Conservation (phyloP, 2,797 vertebrate species). For the Lagodon rhomboides region DNA sequence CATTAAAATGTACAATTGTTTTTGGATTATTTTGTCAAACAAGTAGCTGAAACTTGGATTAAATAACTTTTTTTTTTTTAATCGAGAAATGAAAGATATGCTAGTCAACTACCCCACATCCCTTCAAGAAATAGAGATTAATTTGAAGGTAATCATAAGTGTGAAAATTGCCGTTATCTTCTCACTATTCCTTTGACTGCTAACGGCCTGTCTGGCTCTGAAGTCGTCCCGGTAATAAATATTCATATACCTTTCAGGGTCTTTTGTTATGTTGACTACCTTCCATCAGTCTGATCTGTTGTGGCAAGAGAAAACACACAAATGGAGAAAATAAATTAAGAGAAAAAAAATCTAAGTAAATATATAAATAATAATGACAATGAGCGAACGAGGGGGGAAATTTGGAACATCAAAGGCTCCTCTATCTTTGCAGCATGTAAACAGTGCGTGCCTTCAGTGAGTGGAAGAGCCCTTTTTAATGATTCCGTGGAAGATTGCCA, state of each 20-base stretch:
- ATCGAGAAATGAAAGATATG: conserved; percentile 73
- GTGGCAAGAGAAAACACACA: conserved; percentile 73
- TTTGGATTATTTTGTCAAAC: conserved; percentile 73
- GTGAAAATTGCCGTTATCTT: conserved; percentile 85
- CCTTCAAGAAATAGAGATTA: conserved; percentile 83
- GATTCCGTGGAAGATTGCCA: conserved; percentile 90
- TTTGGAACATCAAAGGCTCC: conserved; percentile 86
- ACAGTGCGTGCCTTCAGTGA: conserved; percentile 84
- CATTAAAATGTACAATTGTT: conserved; percentile 63
- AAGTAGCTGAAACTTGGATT: conserved; percentile 71
- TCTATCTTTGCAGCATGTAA: conserved; percentile 86
- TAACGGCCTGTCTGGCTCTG: conserved; percentile 80
- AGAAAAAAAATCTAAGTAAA: conserved; percentile 56
- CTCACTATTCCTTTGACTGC: conserved; percentile 77
- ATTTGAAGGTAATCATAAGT: conserved; percentile 84
- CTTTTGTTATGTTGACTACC: conserved; percentile 82
- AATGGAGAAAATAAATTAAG: conserved; percentile 71
- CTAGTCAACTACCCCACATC: conserved; percentile 75
- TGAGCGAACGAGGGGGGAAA: conserved; percentile 65
- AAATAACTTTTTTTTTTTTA: conserved; percentile 68
- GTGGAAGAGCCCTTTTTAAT: conserved; percentile 85
- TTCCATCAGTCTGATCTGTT: conserved; percentile 83
- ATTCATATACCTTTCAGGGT: conserved; percentile 84
- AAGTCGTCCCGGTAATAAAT: conserved; percentile 81
- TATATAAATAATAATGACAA: conserved; percentile 85